These are phyloP conservation scores for Drosophila bifasciata DNA, from an alignment of 1,140 invertebrate species.

Conservation along the genomic window DNA sequence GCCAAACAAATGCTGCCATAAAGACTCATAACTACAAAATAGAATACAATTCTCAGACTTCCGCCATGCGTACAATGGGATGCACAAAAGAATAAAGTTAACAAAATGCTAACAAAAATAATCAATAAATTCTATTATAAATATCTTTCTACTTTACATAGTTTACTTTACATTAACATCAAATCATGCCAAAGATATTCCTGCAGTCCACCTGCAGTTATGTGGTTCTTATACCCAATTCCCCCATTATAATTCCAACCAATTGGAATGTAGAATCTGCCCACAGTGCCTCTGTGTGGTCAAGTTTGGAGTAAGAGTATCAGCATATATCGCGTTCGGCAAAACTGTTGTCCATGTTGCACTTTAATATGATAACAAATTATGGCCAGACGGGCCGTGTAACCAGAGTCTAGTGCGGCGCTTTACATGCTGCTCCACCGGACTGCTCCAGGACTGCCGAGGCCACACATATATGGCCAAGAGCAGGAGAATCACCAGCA, in stretches of 20 bases:
- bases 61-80: constrained; percentile 51
- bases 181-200: constrained; percentile 27
- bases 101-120: too few relatives aligned
- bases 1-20: constrained; percentile 75
- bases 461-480: constrained; percentile 53
- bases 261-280: constrained; percentile 3
- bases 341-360: constrained; percentile 68
- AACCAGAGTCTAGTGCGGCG: constrained; percentile 67
- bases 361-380: constrained; percentile 81
- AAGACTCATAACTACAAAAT: constrained; percentile 64
- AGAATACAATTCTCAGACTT: constrained; percentile 57
- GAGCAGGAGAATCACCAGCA: constrained; percentile 40
- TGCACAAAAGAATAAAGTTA: too few relatives aligned
- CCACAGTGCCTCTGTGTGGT: constrained; percentile 47
- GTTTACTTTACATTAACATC: neutral
- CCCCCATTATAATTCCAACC: constrained; percentile 24
- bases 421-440: constrained; percentile 64
- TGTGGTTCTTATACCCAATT: constrained; percentile 17
- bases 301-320: constrained; percentile 53
- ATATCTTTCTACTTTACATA: too few relatives aligned
- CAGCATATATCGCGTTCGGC: constrained; percentile 49
- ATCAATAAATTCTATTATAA: too few relatives aligned
- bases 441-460: constrained; percentile 17
- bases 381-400: constrained; percentile 64
- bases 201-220: constrained; percentile 20